phyloP scores from a whole-genome alignment of 2,797 vertebrate genomes.

The Myripristis jacobus region DNA sequence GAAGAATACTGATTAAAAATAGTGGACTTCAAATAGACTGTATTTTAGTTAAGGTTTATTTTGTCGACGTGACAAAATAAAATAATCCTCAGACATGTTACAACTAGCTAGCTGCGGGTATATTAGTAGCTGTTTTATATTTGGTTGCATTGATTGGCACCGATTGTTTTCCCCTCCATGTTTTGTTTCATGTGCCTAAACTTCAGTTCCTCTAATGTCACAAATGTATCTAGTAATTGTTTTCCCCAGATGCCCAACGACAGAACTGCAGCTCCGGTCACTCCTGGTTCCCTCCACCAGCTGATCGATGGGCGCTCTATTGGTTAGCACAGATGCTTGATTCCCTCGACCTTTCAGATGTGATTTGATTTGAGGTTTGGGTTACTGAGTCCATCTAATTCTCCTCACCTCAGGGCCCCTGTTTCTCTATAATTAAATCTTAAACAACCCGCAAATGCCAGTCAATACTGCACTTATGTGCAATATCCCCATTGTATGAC shows the following conservation, averaged over 20 bases:
- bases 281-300: background rate
- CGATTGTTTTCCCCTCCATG: too few relatives aligned
- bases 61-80: too few relatives aligned
- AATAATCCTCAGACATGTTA: too few relatives aligned
- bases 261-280: too few relatives aligned
- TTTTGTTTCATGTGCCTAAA: too few relatives aligned
- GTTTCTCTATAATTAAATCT: slow-evolving; percentile 50
- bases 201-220: background rate
- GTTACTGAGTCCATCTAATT: slow-evolving; percentile 44
- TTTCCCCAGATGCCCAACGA: background rate
- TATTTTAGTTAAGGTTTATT: too few relatives aligned
- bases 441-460: slow-evolving; percentile 56
- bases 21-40: too few relatives aligned
- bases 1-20: too few relatives aligned
- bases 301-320: slow-evolving; percentile 33
- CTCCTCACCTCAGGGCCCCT: slow-evolving; percentile 37
- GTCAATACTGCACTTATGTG: slow-evolving; percentile 40
- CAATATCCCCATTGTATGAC: background rate
- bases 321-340: slow-evolving; percentile 32
- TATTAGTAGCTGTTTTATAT: too few relatives aligned
- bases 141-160: too few relatives aligned
- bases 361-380: slow-evolving; percentile 45
- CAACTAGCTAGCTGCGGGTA: too few relatives aligned
- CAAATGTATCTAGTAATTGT: background rate
- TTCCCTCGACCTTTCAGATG: slow-evolving; percentile 46